These are phyloP conservation scores for Drosophila tsacasi DNA, from an alignment of 1,140 invertebrate species.

Conservation along the genomic window DNA sequence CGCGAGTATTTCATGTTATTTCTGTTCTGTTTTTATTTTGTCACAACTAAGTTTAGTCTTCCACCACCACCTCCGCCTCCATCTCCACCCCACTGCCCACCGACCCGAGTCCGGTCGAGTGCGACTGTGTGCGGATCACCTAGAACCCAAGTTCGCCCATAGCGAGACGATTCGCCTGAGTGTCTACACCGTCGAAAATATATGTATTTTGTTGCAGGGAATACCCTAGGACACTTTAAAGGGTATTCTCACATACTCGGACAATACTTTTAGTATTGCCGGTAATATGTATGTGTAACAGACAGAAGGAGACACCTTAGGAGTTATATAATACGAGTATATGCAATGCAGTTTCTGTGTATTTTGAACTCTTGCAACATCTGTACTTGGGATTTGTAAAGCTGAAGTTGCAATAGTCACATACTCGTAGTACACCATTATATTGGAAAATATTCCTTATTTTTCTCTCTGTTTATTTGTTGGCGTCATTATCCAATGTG, in stretches of 20 bases:
- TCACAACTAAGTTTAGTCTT: slow-evolving; percentile 47
- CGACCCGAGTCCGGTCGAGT: background rate
- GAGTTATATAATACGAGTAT: too few species aligned
- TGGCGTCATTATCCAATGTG: slow-evolving; percentile 79
- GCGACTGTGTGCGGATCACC: slow-evolving; percentile 33
- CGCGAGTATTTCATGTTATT: slow-evolving; percentile 48
- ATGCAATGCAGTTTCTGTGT: too few species aligned
- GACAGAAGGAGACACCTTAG: too few species aligned
- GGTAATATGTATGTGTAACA: too few species aligned
- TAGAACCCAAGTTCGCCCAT: slow-evolving; percentile 16
- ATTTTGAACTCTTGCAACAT: too few species aligned
- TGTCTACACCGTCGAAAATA: slow-evolving; percentile 2
- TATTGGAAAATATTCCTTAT: background rate
- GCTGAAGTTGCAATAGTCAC: too few species aligned
- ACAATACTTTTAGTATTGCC: background rate
- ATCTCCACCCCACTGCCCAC: slow-evolving; percentile 17
- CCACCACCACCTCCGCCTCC: slow-evolving; percentile 13
- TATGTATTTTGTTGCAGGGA: too few species aligned
- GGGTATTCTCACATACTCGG: background rate
- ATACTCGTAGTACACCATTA: background rate
- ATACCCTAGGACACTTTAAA: background rate
- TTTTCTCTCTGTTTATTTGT: slow-evolving; percentile 35
- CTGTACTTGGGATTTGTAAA: too few species aligned
- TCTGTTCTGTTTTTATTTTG: slow-evolving; percentile 60
- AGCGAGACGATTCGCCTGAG: slow-evolving; percentile 4